Conservation (phyloP, 2,888 invertebrate genomes). For the Taenaris catops region DNA sequence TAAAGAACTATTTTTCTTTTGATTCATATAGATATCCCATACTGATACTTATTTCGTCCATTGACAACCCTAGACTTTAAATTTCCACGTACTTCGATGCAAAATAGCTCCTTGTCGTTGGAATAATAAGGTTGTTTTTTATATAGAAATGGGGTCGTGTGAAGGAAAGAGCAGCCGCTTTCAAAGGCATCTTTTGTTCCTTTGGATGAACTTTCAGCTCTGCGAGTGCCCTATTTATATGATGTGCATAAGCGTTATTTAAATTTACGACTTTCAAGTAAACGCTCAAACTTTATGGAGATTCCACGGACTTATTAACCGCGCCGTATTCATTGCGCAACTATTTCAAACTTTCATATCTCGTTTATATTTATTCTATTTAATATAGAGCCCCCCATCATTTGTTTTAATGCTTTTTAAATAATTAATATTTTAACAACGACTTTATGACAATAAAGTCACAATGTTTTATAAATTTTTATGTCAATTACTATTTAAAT, state of each 20-base stretch:
- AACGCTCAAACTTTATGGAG: conserved; percentile 17
- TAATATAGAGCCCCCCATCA: too few relatives aligned
- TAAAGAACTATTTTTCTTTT: too few relatives aligned
- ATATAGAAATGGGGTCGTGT: conserved; percentile 8
- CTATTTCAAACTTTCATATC: conserved; percentile 12
- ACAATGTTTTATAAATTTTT: too few relatives aligned
- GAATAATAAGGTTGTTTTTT: conserved; percentile 12
- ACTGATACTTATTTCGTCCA: too few relatives aligned
- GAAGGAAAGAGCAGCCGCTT: conserved; percentile 22
- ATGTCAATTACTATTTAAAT: too few relatives aligned
- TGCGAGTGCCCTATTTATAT: conserved; percentile 20
- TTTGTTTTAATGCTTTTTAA: too few relatives aligned
- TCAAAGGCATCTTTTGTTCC: conserved; percentile 27
- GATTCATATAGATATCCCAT: too few relatives aligned
- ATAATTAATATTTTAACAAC: too few relatives aligned
- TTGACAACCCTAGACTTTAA: conserved; percentile 11
- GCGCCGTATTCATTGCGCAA: conserved; percentile 9
- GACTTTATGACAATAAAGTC: too few relatives aligned
- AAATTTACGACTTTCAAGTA: conserved; percentile 18
- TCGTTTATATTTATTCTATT: too few relatives aligned
- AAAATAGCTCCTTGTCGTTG: conserved; percentile 8
- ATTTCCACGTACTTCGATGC: conserved; percentile 3
- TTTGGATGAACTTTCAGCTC: conserved; percentile 23
- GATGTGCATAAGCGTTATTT: conserved; percentile 21
- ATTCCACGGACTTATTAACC: conserved; percentile 18